These are phyloP conservation scores for Rhamnusium bicolor DNA, from an alignment of 2,888 invertebrate species.

Conservation along the genomic window DNA sequence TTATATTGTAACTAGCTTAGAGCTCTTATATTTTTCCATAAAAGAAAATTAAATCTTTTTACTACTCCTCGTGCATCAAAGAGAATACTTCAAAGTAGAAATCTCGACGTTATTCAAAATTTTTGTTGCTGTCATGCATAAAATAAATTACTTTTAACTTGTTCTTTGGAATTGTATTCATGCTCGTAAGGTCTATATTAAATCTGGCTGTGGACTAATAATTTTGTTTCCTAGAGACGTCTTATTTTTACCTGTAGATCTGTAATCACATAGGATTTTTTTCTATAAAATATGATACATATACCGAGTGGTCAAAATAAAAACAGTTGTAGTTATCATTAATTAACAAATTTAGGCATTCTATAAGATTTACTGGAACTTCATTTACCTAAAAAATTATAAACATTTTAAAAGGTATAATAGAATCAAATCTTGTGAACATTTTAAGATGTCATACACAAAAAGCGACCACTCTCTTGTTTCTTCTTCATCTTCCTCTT, in stretches of 20 bases:
- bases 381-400: too few relatives aligned
- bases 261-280: not conserved
- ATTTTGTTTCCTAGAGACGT: not conserved
- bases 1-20: slow-evolving; percentile 51
- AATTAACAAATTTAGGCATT: too few relatives aligned
- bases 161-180: slow-evolving; percentile 34
- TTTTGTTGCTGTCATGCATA: slow-evolving; percentile 52
- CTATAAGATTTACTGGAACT: too few relatives aligned
- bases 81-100: slow-evolving; percentile 51
- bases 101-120: slow-evolving; percentile 48
- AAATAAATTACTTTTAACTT: slow-evolving; percentile 52
- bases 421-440: too few relatives aligned
- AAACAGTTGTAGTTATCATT: too few relatives aligned
- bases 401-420: too few relatives aligned
- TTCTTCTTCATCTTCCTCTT: too few relatives aligned
- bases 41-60: slow-evolving; percentile 52
- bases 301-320: too few relatives aligned
- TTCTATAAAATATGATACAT: not conserved
- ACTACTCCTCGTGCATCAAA: slow-evolving; percentile 46
- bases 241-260: not conserved
- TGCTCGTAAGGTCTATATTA: slow-evolving; percentile 21
- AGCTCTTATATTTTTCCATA: slow-evolving; percentile 49
- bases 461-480: too few relatives aligned
- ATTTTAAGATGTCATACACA: too few relatives aligned
- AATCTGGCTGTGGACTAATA: slow-evolving; percentile 4